Evolutionary conservation across 2,113 vertebrate genomes (phyloP).

Genomic region (Sturnus vulgaris): DNA sequence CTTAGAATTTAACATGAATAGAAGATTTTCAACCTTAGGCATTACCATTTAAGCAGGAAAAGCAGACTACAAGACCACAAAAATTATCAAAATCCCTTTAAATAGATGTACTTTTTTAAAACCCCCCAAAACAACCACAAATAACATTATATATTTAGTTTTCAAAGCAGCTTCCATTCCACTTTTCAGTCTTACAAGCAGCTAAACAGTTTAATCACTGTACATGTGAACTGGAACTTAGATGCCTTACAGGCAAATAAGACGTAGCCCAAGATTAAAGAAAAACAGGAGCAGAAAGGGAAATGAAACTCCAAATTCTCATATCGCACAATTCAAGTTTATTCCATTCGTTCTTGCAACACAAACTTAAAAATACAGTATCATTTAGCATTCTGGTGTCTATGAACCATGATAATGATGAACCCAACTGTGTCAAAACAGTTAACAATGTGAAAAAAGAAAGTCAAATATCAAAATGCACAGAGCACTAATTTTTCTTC

Average conservation of each 20-base stretch:
- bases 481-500: slow-evolving; percentile 73
- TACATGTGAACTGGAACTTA: neutral
- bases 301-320: slow-evolving; percentile 10
- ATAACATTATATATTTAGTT: neutral
- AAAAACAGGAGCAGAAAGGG: neutral
- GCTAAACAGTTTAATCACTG: neutral
- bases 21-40: neutral
- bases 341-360: slow-evolving; percentile 84
- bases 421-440: slow-evolving; percentile 72
- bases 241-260: neutral
- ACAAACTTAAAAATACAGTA: slow-evolving; percentile 79
- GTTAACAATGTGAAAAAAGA: slow-evolving; percentile 72
- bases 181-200: neutral
- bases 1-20: neutral
- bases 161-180: neutral
- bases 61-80: neutral
- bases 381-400: slow-evolving; percentile 77
- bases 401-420: slow-evolving; percentile 72
- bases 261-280: neutral
- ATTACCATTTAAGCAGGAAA: neutral
- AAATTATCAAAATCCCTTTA: neutral
- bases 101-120: neutral
- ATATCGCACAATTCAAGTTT: slow-evolving; percentile 81
- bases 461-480: slow-evolving; percentile 79
- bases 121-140: neutral